These are phyloP conservation scores for Chromobotia macracanthus DNA, from an alignment of 2,797 vertebrate species.

Conservation along the genomic window DNA sequence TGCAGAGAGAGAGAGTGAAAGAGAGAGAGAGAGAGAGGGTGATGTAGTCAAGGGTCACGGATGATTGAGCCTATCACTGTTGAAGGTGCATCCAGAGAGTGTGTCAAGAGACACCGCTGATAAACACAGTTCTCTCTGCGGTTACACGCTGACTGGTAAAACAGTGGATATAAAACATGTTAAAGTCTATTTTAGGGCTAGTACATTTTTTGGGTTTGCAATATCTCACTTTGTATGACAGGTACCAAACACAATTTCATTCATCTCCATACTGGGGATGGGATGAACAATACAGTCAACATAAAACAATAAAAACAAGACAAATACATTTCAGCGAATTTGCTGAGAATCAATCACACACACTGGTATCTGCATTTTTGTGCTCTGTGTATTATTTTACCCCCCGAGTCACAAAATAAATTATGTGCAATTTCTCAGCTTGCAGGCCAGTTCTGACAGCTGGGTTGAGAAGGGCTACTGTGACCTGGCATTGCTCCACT, in stretches of 20 bases:
- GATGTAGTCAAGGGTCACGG: constrained; percentile 48
- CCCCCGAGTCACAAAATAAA: background rate
- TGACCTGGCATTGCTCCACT: no score
- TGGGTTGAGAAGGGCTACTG: background rate
- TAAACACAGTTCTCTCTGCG: constrained; percentile 46
- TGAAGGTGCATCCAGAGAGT: constrained; percentile 26
- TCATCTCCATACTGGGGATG: background rate
- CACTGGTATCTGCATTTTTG: background rate
- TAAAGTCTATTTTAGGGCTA: constrained; percentile 26
- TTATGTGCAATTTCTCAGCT: background rate
- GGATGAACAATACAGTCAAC: constrained; percentile 7
- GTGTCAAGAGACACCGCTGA: constrained; percentile 47
- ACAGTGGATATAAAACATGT: background rate
- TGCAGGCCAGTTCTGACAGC: background rate
- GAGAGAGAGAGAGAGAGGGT: constrained; percentile 15
- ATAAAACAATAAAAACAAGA: background rate
- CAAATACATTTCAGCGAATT: background rate
- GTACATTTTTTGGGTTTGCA: constrained; percentile 26
- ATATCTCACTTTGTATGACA: constrained; percentile 30
- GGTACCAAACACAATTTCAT: background rate
- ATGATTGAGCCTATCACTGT: constrained; percentile 48
- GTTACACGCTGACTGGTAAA: constrained; percentile 17
- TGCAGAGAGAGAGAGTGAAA: constrained; percentile 14
- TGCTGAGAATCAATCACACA: background rate
- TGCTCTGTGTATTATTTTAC: background rate